Evolutionary conservation across 2,888 invertebrate species (phyloP).

Genomic region (Cerceris ruficornis): DNA sequence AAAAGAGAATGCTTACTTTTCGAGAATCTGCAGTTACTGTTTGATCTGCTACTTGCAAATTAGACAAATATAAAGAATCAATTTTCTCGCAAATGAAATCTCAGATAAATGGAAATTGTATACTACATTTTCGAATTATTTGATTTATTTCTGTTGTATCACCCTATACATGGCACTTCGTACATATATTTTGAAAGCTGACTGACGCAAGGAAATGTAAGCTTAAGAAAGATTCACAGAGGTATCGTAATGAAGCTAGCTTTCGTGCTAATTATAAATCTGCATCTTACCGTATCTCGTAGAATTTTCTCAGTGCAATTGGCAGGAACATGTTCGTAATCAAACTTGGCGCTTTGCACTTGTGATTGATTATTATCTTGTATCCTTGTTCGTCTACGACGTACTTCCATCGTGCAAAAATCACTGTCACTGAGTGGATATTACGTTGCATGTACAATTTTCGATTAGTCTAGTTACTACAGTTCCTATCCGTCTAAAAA

Average conservation of each 20-base stretch:
- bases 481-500: constrained; percentile 1
- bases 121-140: too few species aligned
- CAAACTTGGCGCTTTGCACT: constrained; percentile 70
- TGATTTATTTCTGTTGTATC: too few species aligned
- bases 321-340: constrained; percentile 41
- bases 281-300: constrained; percentile 44
- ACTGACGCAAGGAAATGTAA: neutral
- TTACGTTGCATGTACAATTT: neutral
- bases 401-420: constrained; percentile 71
- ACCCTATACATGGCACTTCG: too few species aligned
- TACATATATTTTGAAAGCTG: neutral
- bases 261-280: constrained; percentile 1
- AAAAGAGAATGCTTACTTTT: too few species aligned
- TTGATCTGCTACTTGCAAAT: too few species aligned
- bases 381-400: constrained; percentile 69
- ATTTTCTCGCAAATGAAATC: too few species aligned
- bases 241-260: neutral
- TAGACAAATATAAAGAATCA: too few species aligned
- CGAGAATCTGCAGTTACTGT: too few species aligned
- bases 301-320: constrained; percentile 27
- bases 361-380: constrained; percentile 61
- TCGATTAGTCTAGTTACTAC: constrained; percentile 6
- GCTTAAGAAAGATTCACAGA: neutral
- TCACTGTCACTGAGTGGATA: neutral
- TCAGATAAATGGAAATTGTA: too few species aligned